Conservation (phyloP, 2,888 invertebrate species). For the Catocala fraxini region DNA sequence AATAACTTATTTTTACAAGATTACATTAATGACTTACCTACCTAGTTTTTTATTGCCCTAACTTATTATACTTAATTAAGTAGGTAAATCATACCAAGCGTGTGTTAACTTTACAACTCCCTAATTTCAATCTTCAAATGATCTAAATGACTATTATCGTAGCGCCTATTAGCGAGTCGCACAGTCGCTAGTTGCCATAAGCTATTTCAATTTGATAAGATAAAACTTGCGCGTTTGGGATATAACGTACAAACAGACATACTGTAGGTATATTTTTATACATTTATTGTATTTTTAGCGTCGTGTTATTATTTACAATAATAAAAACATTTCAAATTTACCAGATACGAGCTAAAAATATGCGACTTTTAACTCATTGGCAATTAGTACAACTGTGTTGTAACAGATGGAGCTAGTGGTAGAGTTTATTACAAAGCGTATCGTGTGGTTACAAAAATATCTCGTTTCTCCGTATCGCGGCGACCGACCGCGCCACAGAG, state of each 20-base stretch:
- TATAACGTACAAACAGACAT: conserved; percentile 2
- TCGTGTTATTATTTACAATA: not conserved
- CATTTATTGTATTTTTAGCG: not conserved
- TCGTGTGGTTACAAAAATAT: conserved; percentile 68
- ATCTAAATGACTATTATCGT: conserved; percentile 7
- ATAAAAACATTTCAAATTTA: not conserved
- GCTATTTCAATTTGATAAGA: conserved; percentile 48
- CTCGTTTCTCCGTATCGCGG: conserved; percentile 70
- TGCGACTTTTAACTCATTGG: not conserved
- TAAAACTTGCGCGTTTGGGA: conserved; percentile 37
- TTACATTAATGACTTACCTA: no score
- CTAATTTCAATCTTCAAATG: conserved; percentile 2
- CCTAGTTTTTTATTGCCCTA: no score
- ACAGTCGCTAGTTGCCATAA: conserved; percentile 24
- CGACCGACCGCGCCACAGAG: conserved; percentile 55
- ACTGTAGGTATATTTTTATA: not conserved
- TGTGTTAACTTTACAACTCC: no score
- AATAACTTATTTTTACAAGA: no score
- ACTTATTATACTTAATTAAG: no score
- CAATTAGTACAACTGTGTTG: conserved; percentile 36
- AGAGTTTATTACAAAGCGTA: conserved; percentile 32
- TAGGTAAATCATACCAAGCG: no score
- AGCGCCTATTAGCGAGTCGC: conserved; percentile 22
- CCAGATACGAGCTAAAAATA: conserved; percentile 5
- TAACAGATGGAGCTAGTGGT: conserved; percentile 70